Base-by-base conservation (phyloP, 2,797 vertebrate species). In the Triplophysa bombifrons region DNA sequence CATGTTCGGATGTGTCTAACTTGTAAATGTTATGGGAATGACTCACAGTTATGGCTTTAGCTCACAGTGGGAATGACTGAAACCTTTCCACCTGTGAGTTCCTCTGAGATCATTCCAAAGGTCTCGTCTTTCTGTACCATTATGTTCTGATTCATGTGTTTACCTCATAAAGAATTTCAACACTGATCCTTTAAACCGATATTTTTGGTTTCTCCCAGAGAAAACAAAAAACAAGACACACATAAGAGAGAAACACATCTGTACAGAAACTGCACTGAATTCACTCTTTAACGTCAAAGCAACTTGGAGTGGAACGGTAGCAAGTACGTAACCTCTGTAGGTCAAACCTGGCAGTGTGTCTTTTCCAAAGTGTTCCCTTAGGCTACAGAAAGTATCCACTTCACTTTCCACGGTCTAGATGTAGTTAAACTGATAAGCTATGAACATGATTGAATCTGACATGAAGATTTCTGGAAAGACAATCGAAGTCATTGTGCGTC, bases 341-440 rank as follows among this genome's bases (percentile, higher is more conserved):
- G 30, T 82, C 84, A 67, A 86, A 83, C 79, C 82, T 88, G 84
- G 85, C 86, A 88, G 82, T 76, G 73, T 61, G 82, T 88, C 72
- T 88, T 76, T 84, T 78, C 84, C 85, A 38, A 72, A 64, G 30
- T 64, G 78, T 86, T 87, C 84, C 89, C 82, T 77, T 7, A 76
- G 88, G 90, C 86, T 53, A 81, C 78, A 56, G 76, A 85, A 76
- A 46, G 44, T 63, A 82, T 85, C 72, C 58, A 27, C 76, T 71
- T n/a, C 53, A 71, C 73, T 85, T 67, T 84, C 85, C 84, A 82
- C 76, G 80, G 85, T 85, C 86, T 86, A 88, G 83, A 63, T 66
- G 38, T 46, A 76, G 67, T 75, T 82, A 80, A 76, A 64, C 2
- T 3, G 60, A 80, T 81, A 74, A 55, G 69, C 66, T 55, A 55